Conservation (phyloP, 2,113 vertebrate species). For the Macquaria ambigua region DNA sequence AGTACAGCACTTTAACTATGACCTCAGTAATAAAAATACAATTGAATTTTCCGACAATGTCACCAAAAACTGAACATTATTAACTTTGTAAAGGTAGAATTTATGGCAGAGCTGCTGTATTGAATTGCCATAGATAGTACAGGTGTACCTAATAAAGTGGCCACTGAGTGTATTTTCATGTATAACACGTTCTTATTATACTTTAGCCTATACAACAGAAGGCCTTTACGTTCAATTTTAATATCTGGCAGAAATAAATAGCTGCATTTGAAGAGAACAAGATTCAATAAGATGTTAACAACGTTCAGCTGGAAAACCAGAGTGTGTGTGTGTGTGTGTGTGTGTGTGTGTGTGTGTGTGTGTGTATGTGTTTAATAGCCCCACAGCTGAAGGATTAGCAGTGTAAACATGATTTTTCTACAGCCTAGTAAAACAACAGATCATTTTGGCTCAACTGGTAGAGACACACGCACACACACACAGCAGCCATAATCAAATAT, state of each 20-base stretch:
- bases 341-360: neutral
- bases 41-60: neutral
- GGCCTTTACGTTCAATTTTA: neutral
- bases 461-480: neutral
- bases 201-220: neutral
- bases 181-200: neutral
- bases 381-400: constrained; percentile 20
- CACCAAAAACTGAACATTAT: neutral
- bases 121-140: neutral
- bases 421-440: constrained; percentile 7
- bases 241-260: constrained; percentile 10
- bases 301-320: neutral
- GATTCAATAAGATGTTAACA: neutral
- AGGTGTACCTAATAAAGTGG: neutral
- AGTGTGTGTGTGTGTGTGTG: too few species aligned
- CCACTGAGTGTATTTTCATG: neutral
- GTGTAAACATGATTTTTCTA: constrained; percentile 24
- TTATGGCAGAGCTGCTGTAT: neutral
- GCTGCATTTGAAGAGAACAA: neutral
- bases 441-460: neutral
- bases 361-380: neutral
- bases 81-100: neutral
- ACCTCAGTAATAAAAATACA: neutral
- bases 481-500: constrained; percentile 12
- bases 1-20: too few species aligned